Evolutionary conservation across 2,113 vertebrate species (phyloP).

Genomic region (Procavia capensis): DNA sequence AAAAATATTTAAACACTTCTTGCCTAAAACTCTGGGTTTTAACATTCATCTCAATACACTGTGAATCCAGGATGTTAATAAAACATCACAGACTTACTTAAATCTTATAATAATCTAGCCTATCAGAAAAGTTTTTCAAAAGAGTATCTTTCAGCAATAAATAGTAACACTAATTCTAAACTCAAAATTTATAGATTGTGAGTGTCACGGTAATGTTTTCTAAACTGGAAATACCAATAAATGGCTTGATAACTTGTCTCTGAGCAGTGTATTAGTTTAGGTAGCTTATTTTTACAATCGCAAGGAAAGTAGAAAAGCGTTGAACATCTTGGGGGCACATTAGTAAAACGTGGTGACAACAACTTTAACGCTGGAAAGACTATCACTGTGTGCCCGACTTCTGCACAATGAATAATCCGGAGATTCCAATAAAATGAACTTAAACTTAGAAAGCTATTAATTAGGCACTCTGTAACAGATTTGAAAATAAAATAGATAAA

Average conservation of each 20-base stretch:
- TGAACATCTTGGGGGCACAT: neutral
- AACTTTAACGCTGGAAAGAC: constrained; percentile 1
- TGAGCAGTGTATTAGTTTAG: neutral
- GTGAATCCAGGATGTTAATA: constrained; percentile 53
- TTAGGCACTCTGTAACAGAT: neutral
- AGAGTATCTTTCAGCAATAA: neutral
- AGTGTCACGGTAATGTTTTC: neutral
- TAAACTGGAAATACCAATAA: constrained; percentile 28
- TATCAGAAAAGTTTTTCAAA: constrained; percentile 20
- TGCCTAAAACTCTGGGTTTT: neutral
- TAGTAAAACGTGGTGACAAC: constrained; percentile 27
- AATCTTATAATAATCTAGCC: neutral
- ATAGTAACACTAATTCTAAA: neutral
- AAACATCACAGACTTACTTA: neutral
- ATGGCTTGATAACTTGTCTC: constrained; percentile 1
- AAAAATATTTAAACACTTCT: neutral
- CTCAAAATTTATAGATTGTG: constrained; percentile 9
- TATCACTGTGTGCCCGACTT: neutral
- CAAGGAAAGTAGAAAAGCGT: neutral
- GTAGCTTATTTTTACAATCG: constrained; percentile 21
- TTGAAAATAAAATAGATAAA: neutral
- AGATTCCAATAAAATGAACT: neutral
- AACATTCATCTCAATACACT: neutral
- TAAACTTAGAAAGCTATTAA: neutral
- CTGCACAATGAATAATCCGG: neutral